These are phyloP conservation scores for Pseudomyrmex concolor DNA, from an alignment of 1,140 invertebrate genomes.

Conservation along the genomic window DNA sequence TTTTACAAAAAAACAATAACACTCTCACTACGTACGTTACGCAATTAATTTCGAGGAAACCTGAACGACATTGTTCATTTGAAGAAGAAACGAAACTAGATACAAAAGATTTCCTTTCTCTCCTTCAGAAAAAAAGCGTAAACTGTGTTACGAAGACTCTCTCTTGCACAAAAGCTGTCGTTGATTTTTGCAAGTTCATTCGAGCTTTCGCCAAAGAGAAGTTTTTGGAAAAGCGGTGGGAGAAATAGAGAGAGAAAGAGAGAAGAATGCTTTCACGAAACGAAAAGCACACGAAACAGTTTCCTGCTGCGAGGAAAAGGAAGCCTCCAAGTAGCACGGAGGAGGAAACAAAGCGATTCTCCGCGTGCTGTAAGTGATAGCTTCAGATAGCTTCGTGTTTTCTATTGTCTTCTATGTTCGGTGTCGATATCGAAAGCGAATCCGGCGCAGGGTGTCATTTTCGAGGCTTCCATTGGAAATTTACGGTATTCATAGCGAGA, in stretches of 20 bases:
- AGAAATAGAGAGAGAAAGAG: no score
- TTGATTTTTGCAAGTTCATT: background rate
- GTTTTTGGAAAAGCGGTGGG: background rate
- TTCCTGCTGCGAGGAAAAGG: conserved; percentile 2
- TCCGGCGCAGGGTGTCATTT: conserved; percentile 11
- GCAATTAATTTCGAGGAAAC: no score
- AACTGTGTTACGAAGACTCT: background rate
- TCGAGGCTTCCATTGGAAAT: conserved; percentile 23
- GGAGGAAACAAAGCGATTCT: conserved; percentile 13
- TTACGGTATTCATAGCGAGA: conserved; percentile 26
- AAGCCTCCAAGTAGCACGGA: background rate
- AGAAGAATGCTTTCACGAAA: background rate
- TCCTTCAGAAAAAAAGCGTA: background rate
- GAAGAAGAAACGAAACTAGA: background rate
- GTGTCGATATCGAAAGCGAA: conserved; percentile 33
- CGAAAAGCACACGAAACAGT: conserved; percentile 11
- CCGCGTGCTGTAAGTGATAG: conserved; percentile 5
- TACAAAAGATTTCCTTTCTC: background rate
- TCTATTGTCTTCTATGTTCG: conserved; percentile 15
- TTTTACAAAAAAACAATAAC: no score
- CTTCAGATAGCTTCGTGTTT: conserved; percentile 15
- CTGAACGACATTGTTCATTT: no score
- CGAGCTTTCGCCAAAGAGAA: background rate
- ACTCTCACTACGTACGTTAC: no score
- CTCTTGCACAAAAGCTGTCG: no score